Conservation (phyloP, 2,797 vertebrate species). For the Gallirallus australis region DNA sequence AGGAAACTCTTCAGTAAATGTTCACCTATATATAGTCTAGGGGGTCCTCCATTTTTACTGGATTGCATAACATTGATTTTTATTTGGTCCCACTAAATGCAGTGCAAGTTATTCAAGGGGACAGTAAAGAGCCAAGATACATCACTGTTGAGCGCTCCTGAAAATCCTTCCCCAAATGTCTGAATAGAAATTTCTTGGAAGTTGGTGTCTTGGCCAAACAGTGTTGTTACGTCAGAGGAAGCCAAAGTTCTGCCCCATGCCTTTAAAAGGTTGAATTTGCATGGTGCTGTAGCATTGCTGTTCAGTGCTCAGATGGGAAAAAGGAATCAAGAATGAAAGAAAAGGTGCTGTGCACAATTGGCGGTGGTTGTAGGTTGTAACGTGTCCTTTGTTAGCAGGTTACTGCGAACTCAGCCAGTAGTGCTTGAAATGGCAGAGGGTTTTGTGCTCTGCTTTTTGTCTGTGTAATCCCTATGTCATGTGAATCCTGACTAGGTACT, state of each 20-base stretch:
- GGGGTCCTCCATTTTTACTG: background rate
- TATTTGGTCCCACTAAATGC: background rate
- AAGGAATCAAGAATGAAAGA: background rate
- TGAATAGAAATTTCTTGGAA: background rate
- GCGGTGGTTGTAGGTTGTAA: conserved; percentile 18
- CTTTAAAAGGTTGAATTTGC: background rate
- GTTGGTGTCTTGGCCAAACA: background rate
- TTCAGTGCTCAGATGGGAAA: background rate
- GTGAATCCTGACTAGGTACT: conserved; percentile 14
- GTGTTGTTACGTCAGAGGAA: background rate
- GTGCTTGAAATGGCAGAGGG: conserved; percentile 59
- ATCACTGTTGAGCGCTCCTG: background rate
- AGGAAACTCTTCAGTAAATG: background rate
- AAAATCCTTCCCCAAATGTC: background rate
- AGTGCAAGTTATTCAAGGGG: background rate
- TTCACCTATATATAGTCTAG: background rate
- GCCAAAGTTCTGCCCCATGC: background rate
- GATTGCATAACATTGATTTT: background rate
- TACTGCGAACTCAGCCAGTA: conserved; percentile 70
- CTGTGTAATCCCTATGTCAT: conserved; percentile 38
- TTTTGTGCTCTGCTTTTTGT: conserved; percentile 67
- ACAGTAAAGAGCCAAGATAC: background rate
- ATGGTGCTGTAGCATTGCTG: background rate
- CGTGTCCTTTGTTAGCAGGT: conserved; percentile 55
- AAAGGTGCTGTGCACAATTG: conserved; percentile 51